Conservation (phyloP, 2,888 invertebrate genomes). For the Torymus auratus region DNA sequence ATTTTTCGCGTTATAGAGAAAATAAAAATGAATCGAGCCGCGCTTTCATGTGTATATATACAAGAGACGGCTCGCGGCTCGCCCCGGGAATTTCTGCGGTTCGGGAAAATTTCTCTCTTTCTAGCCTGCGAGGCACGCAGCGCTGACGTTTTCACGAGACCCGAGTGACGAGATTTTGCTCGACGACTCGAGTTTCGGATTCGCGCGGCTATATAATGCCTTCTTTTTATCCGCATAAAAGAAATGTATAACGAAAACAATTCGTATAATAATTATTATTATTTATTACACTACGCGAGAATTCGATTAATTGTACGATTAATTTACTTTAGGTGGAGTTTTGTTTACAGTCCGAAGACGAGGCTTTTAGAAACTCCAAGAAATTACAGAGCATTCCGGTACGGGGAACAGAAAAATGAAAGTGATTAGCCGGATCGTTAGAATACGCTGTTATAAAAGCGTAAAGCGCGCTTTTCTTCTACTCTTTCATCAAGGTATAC, state of each 20-base stretch:
- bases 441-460: slow-evolving; percentile 27
- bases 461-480: slow-evolving; percentile 26
- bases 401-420: slow-evolving; percentile 10
- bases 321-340: not conserved
- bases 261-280: too few relatives aligned
- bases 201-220: too few relatives aligned
- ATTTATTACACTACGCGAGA: too few relatives aligned
- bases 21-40: too few relatives aligned
- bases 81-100: slow-evolving; percentile 22
- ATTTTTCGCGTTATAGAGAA: too few relatives aligned
- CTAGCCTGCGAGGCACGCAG: not conserved
- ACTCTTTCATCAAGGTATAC: not conserved
- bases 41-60: too few relatives aligned
- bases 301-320: too few relatives aligned
- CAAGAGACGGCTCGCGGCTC: not conserved
- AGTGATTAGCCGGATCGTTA: slow-evolving; percentile 27
- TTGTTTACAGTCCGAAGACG: not conserved
- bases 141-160: too few relatives aligned
- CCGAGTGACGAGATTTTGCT: too few relatives aligned
- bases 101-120: slow-evolving; percentile 23
- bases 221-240: too few relatives aligned
- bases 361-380: not conserved
- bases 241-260: too few relatives aligned
- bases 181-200: too few relatives aligned
- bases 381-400: slow-evolving; percentile 14